Percentiles rank a stretch among this genome's conserved stretches.
phyloP scores from a whole-genome alignment of 1,140 invertebrate genomes.

The Bombus affinis region DNA sequence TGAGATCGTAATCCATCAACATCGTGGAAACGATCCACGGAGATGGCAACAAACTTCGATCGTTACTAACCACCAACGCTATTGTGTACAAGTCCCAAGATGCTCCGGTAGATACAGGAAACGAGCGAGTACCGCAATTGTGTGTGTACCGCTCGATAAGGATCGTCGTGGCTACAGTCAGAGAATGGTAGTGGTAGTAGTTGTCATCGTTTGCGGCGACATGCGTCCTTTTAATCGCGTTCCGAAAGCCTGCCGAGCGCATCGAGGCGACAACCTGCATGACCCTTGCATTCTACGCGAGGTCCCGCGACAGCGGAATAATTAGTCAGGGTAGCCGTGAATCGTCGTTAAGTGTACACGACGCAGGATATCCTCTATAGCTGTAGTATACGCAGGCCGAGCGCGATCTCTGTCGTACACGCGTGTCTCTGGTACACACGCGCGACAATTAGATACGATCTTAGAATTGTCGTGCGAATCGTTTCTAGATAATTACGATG shows the following conservation, averaged over 20 bases:
- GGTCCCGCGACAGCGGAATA: conserved; percentile 60
- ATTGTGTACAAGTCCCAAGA: not conserved
- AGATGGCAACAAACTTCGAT: not conserved
- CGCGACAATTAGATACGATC: not conserved
- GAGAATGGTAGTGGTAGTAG: conserved; percentile 36
- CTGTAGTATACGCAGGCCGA: conserved; percentile 27
- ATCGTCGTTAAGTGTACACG: conserved; percentile 70
- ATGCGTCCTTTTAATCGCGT: conserved; percentile 72
- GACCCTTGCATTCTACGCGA: conserved; percentile 58
- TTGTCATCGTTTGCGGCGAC: conserved; percentile 65
- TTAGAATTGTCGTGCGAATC: not conserved
- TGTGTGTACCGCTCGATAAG: conserved; percentile 49
- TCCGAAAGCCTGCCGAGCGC: conserved; percentile 75
- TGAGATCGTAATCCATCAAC: not conserved
- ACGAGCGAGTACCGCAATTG: not conserved
- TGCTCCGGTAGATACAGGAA: conserved; percentile 32
- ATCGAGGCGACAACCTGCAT: conserved; percentile 72
- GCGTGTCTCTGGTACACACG: not conserved
- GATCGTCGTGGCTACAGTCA: conserved; percentile 52
- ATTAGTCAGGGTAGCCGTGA: conserved; percentile 76
- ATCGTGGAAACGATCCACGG: not conserved
- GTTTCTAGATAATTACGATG: not conserved
- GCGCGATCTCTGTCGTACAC: conserved; percentile 29
- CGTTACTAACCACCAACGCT: not conserved
- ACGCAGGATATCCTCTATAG: conserved; percentile 76